Evolutionary conservation across 2,888 invertebrate genomes (phyloP).

Genomic region (Ormyrus pomaceus): DNA sequence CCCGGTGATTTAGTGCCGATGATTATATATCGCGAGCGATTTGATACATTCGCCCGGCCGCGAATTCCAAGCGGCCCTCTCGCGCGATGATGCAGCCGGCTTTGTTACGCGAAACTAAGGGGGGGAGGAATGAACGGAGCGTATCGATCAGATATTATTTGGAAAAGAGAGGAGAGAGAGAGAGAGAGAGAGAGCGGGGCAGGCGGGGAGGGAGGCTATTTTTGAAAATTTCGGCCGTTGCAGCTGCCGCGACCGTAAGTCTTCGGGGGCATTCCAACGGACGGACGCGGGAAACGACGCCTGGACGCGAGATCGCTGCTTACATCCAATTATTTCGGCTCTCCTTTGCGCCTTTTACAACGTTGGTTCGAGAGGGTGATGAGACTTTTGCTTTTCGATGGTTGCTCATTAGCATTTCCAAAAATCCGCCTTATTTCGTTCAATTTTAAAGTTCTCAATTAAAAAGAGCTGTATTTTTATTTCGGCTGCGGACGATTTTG

Average conservation of each 20-base stretch:
- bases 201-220: conserved; percentile 58
- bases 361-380: too few relatives aligned
- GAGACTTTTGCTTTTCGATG: too few relatives aligned
- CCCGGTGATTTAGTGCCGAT: conserved; percentile 2
- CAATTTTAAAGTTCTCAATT: too few relatives aligned
- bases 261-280: conserved; percentile 36
- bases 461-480: too few relatives aligned
- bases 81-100: not conserved
- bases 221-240: conserved; percentile 61
- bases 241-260: conserved; percentile 65
- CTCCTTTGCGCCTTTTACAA: too few relatives aligned
- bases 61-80: not conserved
- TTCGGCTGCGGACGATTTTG: too few relatives aligned
- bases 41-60: not conserved
- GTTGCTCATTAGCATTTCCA: too few relatives aligned
- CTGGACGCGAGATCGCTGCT: too few relatives aligned
- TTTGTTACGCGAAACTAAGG: conserved; percentile 14
- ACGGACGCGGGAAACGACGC: too few relatives aligned
- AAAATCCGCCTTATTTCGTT: too few relatives aligned
- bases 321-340: too few relatives aligned
- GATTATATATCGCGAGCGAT: conserved; percentile 3
- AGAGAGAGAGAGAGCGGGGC: conserved; percentile 21
- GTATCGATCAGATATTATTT: too few relatives aligned
- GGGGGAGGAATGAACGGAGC: not conserved
- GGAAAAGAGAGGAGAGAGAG: not conserved